These are phyloP conservation scores for Drosophila yakuba DNA, from an alignment of 1,140 invertebrate genomes.

Conservation along the genomic window DNA sequence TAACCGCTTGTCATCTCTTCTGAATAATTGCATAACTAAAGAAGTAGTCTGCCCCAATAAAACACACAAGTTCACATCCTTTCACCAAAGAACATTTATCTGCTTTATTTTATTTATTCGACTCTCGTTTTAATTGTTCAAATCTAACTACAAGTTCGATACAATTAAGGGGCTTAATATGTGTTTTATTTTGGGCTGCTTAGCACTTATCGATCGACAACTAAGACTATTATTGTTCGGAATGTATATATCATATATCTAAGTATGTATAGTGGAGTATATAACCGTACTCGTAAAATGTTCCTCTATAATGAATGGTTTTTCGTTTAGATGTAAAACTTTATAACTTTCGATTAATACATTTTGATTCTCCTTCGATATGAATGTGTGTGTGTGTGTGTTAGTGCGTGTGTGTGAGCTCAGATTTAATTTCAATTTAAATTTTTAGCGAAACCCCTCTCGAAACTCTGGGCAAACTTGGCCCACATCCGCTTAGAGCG, in stretches of 20 bases:
- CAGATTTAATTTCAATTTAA: conserved; percentile 14
- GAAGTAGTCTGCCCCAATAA: not conserved
- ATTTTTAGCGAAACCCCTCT: conserved; percentile 9
- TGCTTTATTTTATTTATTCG: conserved; percentile 37
- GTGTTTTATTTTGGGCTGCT: conserved; percentile 33
- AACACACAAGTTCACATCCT: not conserved
- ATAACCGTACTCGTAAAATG: conserved; percentile 55
- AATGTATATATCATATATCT: conserved; percentile 66
- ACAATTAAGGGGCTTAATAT: conserved; percentile 28
- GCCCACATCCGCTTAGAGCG: conserved; percentile 47
- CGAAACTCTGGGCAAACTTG: conserved; percentile 45
- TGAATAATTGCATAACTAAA: too few relatives aligned
- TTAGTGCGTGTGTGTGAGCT: not conserved
- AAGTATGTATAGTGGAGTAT: conserved; percentile 48
- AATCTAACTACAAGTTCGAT: conserved; percentile 62
- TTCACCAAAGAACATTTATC: conserved; percentile 54
- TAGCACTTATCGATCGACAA: conserved; percentile 53
- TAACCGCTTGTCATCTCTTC: not conserved
- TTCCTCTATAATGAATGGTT: conserved; percentile 42
- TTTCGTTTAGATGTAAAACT: conserved; percentile 36
- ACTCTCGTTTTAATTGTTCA: conserved; percentile 60
- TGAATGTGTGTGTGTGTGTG: conserved; percentile 4
- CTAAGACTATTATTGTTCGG: conserved; percentile 79
- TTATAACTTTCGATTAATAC: conserved; percentile 51
- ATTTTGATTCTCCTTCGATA: conserved; percentile 54